Percentiles rank a stretch among this genome's conserved stretches.
Conservation (phyloP, 2,888 invertebrate species). For the Cotesia congregata region DNA sequence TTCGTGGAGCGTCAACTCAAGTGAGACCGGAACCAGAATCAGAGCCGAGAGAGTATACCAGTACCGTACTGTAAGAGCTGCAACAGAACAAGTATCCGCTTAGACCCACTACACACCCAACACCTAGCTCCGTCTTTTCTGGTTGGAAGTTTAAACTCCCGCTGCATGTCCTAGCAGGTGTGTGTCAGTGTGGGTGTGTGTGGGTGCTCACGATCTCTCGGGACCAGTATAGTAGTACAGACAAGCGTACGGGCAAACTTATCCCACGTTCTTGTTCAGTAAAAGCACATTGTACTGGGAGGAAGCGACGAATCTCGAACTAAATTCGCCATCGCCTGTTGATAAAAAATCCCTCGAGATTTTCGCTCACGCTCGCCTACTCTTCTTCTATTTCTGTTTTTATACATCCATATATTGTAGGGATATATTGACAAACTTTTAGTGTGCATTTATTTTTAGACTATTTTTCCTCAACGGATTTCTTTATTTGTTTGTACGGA, state of each 20-base stretch:
- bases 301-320: background rate
- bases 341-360: background rate
- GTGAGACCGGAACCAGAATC: background rate
- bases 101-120: background rate
- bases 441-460: constrained; percentile 10
- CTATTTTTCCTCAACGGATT: background rate
- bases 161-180: no score
- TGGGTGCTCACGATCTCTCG: background rate
- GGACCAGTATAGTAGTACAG: background rate
- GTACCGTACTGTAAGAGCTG: background rate
- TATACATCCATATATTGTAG: no score
- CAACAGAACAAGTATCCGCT: background rate
- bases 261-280: background rate
- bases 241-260: background rate
- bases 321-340: background rate
- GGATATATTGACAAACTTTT: background rate
- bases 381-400: background rate
- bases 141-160: background rate
- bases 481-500: background rate
- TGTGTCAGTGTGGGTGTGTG: background rate
- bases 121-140: background rate
- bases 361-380: background rate
- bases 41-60: background rate
- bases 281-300: background rate
- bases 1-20: background rate